Evolutionary conservation across 2,113 vertebrate species (phyloP).

Genomic region (Epinephelus cyanopodus): DNA sequence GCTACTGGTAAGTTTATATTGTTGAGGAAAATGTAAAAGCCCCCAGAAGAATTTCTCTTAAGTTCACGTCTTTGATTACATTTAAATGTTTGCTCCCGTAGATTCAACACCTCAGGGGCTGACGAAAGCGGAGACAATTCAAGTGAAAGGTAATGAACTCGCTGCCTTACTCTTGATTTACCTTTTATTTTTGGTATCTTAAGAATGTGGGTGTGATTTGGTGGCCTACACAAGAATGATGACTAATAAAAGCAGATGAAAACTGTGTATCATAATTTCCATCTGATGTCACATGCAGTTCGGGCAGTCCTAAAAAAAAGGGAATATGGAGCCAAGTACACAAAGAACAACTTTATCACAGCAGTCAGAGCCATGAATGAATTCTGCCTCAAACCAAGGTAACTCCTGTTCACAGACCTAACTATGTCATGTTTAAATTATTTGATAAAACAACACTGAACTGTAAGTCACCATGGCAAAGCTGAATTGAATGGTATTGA

Average conservation of each 20-base stretch:
- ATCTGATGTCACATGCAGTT: conserved; percentile 81
- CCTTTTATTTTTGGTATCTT: not conserved
- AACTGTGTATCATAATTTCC: not conserved
- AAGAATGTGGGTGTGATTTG: not conserved
- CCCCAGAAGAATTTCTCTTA: not conserved
- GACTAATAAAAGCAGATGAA: not conserved
- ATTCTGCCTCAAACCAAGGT: conserved; percentile 99
- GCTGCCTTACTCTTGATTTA: not conserved
- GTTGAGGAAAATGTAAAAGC: not conserved
- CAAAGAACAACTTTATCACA: conserved; percentile 98
- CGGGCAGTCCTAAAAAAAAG: conserved; percentile 98
- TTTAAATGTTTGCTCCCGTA: not conserved
- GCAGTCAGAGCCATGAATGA: conserved; percentile 98
- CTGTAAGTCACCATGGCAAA: not conserved
- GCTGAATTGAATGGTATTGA: not conserved
- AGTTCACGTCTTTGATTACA: no score
- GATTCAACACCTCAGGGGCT: conserved; percentile 54
- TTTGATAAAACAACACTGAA: not conserved
- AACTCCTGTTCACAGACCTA: not conserved
- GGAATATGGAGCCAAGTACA: conserved; percentile 96
- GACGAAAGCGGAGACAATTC: conserved; percentile 80
- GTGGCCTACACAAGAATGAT: not conserved
- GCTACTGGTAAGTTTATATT: not conserved
- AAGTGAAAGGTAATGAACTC: conserved; percentile 84
- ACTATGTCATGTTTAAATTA: not conserved